These are phyloP conservation scores for Perognathus longimembris DNA, from an alignment of 2,113 vertebrate species.

Conservation along the genomic window DNA sequence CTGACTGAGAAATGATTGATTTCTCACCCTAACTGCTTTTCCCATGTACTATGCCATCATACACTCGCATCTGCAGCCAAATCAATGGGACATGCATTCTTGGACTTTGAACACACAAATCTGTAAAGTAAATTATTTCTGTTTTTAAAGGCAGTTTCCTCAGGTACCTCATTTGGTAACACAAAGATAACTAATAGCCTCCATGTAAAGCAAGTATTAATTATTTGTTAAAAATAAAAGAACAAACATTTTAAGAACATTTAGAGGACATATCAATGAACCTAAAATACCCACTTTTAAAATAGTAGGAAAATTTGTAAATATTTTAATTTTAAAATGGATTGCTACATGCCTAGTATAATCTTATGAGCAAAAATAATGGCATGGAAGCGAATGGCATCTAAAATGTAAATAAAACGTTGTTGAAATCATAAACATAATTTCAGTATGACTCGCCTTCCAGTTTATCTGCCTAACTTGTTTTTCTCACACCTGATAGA, in stretches of 20 bases:
- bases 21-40: too few species aligned
- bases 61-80: neutral
- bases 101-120: neutral
- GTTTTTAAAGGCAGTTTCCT: neutral
- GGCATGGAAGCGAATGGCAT: neutral
- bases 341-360: conserved; percentile 2
- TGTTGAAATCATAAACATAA: neutral
- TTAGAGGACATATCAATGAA: neutral
- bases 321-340: neutral
- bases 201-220: neutral
- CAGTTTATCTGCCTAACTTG: neutral
- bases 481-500: neutral
- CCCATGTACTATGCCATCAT: neutral
- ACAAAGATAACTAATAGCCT: neutral
- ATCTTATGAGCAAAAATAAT: neutral
- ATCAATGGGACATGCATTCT: neutral
- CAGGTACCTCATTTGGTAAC: neutral
- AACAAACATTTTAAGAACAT: neutral
- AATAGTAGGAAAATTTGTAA: neutral
- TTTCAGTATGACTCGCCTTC: neutral
- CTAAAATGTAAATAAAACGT: conserved; percentile 52
- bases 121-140: neutral
- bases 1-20: neutral
- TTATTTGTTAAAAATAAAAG: neutral
- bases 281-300: neutral